Evolutionary conservation across 2,113 vertebrate species (phyloP).

Genomic region (Zosterops pallidus): DNA sequence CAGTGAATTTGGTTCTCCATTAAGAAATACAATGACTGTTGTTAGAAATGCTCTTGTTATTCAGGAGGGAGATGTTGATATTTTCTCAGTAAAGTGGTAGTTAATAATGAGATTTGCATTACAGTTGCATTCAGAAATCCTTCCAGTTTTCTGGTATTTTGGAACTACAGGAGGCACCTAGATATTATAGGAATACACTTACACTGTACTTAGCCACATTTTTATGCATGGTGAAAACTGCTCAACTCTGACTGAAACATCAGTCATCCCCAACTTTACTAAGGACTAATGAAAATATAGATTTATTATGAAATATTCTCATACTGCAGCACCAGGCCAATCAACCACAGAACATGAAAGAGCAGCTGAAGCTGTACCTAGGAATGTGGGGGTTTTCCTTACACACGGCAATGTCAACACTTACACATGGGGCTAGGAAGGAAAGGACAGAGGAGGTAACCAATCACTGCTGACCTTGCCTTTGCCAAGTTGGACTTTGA

Average conservation of each 20-base stretch:
- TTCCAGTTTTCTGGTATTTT: not conserved
- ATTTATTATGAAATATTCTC: not conserved
- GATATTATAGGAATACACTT: not conserved
- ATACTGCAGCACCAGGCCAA: not conserved
- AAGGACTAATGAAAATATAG: not conserved
- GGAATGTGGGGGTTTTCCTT: not conserved
- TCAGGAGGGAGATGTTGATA: slow-evolving; percentile 38
- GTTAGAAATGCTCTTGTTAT: slow-evolving; percentile 27
- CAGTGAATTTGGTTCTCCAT: slow-evolving; percentile 10
- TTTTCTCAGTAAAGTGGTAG: slow-evolving; percentile 49
- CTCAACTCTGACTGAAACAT: not conserved
- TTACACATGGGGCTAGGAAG: not conserved
- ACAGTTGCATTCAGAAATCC: not conserved
- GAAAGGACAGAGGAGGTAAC: not conserved
- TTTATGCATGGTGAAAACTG: not conserved
- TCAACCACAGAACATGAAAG: not conserved
- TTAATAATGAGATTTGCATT: slow-evolving; percentile 13
- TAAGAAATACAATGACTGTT: slow-evolving; percentile 5
- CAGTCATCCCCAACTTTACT: not conserved
- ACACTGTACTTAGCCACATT: not conserved
- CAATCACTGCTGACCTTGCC: not conserved
- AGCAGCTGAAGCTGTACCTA: not conserved
- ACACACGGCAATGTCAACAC: not conserved
- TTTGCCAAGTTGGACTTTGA: not conserved
- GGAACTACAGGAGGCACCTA: not conserved